Conservation (phyloP, 2,888 invertebrate genomes). For the Buathra laborator region DNA sequence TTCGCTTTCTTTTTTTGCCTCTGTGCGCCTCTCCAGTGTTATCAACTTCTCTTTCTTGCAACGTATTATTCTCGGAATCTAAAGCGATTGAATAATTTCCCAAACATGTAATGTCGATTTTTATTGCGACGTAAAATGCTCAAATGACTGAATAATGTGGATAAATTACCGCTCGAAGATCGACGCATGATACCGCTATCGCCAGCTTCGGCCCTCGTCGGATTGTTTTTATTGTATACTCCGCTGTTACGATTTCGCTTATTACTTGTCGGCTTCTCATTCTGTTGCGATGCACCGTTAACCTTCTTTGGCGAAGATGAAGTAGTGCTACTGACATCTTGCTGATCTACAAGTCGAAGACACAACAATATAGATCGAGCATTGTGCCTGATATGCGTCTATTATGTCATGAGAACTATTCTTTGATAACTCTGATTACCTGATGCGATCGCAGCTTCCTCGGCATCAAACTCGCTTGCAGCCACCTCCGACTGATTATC, state of each 20-base stretch:
- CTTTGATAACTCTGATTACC: background rate
- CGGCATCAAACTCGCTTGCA: constrained; percentile 4
- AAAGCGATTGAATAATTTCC: background rate
- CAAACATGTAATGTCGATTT: background rate
- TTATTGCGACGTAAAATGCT: background rate
- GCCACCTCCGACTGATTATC: background rate
- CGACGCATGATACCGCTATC: background rate
- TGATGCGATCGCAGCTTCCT: constrained; percentile 2
- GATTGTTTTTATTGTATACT: background rate
- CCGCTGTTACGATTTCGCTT: background rate
- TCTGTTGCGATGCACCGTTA: background rate
- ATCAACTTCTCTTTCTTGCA: background rate
- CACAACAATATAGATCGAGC: no score
- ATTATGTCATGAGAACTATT: background rate
- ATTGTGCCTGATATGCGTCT: background rate
- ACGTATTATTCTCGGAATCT: background rate
- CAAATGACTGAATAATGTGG: background rate
- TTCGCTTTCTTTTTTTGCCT: background rate
- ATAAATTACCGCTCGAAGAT: background rate
- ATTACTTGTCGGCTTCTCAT: background rate
- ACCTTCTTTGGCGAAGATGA: constrained; percentile 16
- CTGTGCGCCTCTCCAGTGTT: background rate
- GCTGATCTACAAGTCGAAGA: constrained; percentile 24
- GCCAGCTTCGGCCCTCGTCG: background rate
- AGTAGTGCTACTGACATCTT: constrained; percentile 28